Evolutionary conservation across 2,113 vertebrate species (phyloP).

Genomic region (Microcebus jonahi): DNA sequence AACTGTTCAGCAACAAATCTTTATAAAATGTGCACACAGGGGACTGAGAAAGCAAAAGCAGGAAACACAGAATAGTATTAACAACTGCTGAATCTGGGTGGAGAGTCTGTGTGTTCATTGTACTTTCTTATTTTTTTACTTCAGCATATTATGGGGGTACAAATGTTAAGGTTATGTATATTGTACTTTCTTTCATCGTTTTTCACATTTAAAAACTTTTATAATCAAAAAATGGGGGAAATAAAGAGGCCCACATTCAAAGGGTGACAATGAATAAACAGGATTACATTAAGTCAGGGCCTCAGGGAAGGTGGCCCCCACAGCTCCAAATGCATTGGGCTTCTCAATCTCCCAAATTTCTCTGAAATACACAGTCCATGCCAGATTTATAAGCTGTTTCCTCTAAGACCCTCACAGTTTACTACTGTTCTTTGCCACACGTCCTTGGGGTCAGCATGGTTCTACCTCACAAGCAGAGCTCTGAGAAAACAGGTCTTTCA

Average conservation of each 20-base stretch:
- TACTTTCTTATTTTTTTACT: neutral
- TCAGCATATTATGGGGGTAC: too few relatives aligned
- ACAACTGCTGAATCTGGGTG: neutral
- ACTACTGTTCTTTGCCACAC: accelerated
- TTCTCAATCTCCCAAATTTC: neutral
- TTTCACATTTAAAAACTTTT: neutral
- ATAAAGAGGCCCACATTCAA: neutral
- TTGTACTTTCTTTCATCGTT: neutral
- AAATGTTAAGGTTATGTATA: too few relatives aligned
- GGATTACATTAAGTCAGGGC: neutral
- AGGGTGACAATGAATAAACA: neutral
- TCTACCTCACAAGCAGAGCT: neutral
- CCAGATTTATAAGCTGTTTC: accelerated
- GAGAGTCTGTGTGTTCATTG: too few relatives aligned
- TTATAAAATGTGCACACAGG: neutral
- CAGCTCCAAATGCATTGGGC: neutral
- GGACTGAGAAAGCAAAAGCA: neutral
- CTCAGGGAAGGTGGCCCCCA: neutral
- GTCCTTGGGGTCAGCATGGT: neutral
- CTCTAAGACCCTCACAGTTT: neutral
- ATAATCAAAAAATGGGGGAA: neutral
- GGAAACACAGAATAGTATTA: neutral
- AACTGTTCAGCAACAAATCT: neutral
- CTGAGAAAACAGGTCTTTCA: neutral
- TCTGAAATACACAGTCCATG: neutral